Evolutionary conservation across 2,888 invertebrate species (phyloP), one percentile per base, ranked within the genome.

Genomic region (Drosophila robusta): DNA sequence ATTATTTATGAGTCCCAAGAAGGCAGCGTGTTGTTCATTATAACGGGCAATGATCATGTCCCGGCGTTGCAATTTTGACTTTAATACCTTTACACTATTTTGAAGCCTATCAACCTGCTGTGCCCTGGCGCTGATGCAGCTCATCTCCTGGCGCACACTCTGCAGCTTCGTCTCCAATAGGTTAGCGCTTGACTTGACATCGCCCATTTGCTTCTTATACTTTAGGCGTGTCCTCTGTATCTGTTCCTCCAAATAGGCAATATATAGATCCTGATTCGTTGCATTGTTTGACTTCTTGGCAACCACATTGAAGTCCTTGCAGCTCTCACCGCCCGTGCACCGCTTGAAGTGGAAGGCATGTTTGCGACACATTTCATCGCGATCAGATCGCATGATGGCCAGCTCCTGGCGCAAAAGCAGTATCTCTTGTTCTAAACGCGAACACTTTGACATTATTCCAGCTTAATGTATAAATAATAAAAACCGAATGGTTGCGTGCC

Each of bases 161-260:
- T 58, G 54, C 2, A 85, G 57, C 38, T 78, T 70, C 7, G 39
- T 16, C 1, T 89, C 89, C 22, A 89, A 26, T 0, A 49, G 22
- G 3, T 16, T 8, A 14, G 85, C 85, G 16, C 66, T 74, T 3
- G 36, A 7, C 42, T 75, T 84, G 8, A 89, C 76, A 3, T 57
- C 63, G 5, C 22, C 24, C 52, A 85, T 81, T 22, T 80, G 75
- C 5, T 57, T 12, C 3, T 68, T 57, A 50, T 89, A 85, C 50
- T 70, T 78, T 0, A 6, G n/a, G 0, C 79, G 76, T 0, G 70
- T 62, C 7, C 38, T 24, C 11, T 68, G 52, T 11, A 89, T 66
- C 18, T 87, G 74, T 1, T 81, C 67, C 75, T 89, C 85, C 41
- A 85, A 47, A 38, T 66, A 68, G 18, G 55, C 49, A 9, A 87